Evolutionary conservation across 2,113 vertebrate genomes (phyloP), one percentile per base, ranked within the genome.

Genomic region (Saccopteryx leptura): DNA sequence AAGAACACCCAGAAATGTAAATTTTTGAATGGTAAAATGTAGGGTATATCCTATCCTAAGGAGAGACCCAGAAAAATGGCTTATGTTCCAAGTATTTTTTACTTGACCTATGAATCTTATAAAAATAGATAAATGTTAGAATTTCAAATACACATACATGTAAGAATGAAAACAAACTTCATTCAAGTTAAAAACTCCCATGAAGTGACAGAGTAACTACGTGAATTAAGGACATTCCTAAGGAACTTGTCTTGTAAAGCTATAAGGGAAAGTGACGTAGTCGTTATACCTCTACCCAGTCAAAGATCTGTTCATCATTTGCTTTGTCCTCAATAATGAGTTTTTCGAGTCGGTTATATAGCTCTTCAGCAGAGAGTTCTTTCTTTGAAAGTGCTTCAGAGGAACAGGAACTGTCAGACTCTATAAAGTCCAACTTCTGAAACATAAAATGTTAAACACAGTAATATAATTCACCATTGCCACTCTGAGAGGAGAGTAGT

Each of bases 281-380:
- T 94, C 91, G 97, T 95, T 98, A 93, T 98, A 99, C 99, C 99
- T 99, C 99, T 88, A 99, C 99, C 99, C 99, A 99, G 97, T 99
- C 99, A 98, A 99, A 99, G 98, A 99, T 99, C 97, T 99, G 99
- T 98, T 99, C 99, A 17, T 99, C 99, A 24, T 98, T 99, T 18
- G 99, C 99, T 98, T 99, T 99, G 93, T 99, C 99, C 97, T 99
- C 99, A 81, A 99, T 98, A 69, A 99, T 99, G 97, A 99, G 99
- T 96, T 98, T 99, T 95, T 99, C 99, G 31, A 99, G 98, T 97
- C 99, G 99, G 90, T 96, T 99, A 97, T 98, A 99, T 83, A 99
- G 98, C 97, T 99, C 99, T 95, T 99, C 99, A 0, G 99, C 98
- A 96, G 99, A 99, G 94, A 99, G 98, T 83, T 98, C 98, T 95